Base-by-base conservation (phyloP, 2,888 invertebrate genomes). In the Drosophila affinis region DNA sequence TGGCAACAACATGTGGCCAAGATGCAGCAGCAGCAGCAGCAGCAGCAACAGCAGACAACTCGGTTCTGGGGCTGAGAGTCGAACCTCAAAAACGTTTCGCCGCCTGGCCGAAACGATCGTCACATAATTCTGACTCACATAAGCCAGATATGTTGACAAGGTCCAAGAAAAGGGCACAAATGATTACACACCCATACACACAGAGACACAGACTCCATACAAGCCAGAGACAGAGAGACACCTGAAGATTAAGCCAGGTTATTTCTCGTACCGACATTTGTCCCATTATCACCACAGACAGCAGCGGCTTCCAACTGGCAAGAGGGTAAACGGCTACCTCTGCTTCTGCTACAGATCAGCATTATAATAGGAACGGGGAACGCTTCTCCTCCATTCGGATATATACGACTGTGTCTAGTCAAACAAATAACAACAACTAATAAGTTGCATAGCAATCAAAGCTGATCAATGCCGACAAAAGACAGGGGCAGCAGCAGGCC, bases 91-190 rank as follows among this genome's bases (percentile, higher is more conserved):
- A 86, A 88, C 77, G 62, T 55, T 76, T 77, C 77, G 74, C 67
- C 72, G 58, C 27, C 27, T 24, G 24, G 29, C 56, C 72, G 62
- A 64, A 58, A 29, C 73, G 78, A 78, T 87, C 77, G 79, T 78
- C 86, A 79, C 87, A 89, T 89, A 85, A 87, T 83, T 86, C 86
- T 82, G 88, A 87, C 79, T 81, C 89, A 88, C 84, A 86, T 89
- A 87, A 89, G 87, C 88, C 89, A 86, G 89, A 87, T 90, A 90
- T 90, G 92, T 91, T 91, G 91, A 91, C 92, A 91, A 91, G 88
- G 81, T 75, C 75, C 53, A 89, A 89, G 90, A 90, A 91, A 91
- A 89, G 88, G 88, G 78, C 87, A 87, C 84, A 85, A 82, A 88
- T 85, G 87, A 89, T 78, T 75, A 78, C 81, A 77, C 59, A 62